These are phyloP conservation scores for Leptinotarsa defecta DNA, from an alignment of 1,140 invertebrate genomes.

Conservation along the genomic window DNA sequence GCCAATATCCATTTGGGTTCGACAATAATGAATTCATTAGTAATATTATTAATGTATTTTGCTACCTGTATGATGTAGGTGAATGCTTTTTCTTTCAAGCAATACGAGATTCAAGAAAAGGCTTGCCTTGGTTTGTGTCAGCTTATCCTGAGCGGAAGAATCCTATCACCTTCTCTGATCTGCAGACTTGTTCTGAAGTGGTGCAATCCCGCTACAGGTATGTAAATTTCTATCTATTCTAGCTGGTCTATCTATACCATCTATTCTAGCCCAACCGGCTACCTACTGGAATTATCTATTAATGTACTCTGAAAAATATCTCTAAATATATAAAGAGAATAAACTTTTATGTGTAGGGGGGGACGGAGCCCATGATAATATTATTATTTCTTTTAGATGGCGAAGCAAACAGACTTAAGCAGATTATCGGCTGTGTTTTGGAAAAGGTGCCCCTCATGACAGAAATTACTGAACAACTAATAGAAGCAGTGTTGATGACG, in stretches of 20 bases:
- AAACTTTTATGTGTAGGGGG: too few relatives aligned
- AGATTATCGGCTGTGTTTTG: constrained; percentile 39
- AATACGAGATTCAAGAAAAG: constrained; percentile 38
- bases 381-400: constrained; percentile 23
- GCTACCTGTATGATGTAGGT: background rate
- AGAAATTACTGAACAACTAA: constrained; percentile 30
- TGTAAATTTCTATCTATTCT: constrained; percentile 7
- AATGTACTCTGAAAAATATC: too few relatives aligned
- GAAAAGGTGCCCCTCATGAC: constrained; percentile 27
- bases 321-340: too few relatives aligned
- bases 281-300: too few relatives aligned
- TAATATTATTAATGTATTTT: too few relatives aligned
- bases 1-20: too few relatives aligned
- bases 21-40: too few relatives aligned
- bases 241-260: background rate
- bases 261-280: too few relatives aligned
- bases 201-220: constrained; percentile 39
- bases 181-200: constrained; percentile 42
- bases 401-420: constrained; percentile 31
- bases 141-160: constrained; percentile 35
- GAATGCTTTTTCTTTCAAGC: constrained; percentile 29
- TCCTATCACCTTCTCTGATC: constrained; percentile 33
- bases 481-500: constrained; percentile 35
- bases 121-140: constrained; percentile 38
- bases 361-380: too few relatives aligned